Conservation (phyloP, 2,888 invertebrate genomes). For the Dryobotodes eremita region DNA sequence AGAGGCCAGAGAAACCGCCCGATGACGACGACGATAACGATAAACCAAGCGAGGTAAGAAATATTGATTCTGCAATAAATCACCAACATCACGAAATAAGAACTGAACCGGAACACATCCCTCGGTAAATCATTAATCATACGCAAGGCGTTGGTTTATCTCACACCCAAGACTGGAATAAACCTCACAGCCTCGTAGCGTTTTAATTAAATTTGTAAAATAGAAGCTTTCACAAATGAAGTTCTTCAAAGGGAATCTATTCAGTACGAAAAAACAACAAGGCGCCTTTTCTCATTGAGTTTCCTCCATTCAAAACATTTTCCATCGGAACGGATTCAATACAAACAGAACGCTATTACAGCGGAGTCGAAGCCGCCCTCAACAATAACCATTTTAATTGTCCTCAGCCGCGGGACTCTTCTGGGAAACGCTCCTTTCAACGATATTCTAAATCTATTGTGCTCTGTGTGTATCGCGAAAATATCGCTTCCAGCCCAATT, state of each 20-base stretch:
- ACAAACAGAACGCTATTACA: conserved; percentile 83
- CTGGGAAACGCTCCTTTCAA: conserved; percentile 82
- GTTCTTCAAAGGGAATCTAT: conserved; percentile 79
- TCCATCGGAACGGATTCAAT: conserved; percentile 83
- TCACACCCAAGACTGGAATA: conserved; percentile 68
- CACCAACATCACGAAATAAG: conserved; percentile 65
- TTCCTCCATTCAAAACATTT: conserved; percentile 84
- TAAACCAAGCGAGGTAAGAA: conserved; percentile 89
- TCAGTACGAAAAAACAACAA: conserved; percentile 81
- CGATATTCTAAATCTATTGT: conserved; percentile 88
- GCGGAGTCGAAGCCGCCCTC: conserved; percentile 76
- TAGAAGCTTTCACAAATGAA: conserved; percentile 82
- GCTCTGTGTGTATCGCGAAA: conserved; percentile 86
- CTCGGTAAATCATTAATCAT: conserved; percentile 74
- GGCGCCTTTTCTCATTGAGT: conserved; percentile 79
- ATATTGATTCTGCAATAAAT: conserved; percentile 70
- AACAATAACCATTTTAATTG: conserved; percentile 89
- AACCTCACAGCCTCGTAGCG: conserved; percentile 68
- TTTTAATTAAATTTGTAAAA: conserved; percentile 86
- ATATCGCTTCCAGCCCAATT: conserved; percentile 90
- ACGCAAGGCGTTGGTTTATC: conserved; percentile 68
- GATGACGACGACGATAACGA: conserved; percentile 91
- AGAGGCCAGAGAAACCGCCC: conserved; percentile 95
- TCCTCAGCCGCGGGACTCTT: conserved; percentile 82
- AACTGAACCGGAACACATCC: conserved; percentile 65